Evolutionary conservation across 2,113 vertebrate species (phyloP).

Genomic region (Hippocampus zosterae): DNA sequence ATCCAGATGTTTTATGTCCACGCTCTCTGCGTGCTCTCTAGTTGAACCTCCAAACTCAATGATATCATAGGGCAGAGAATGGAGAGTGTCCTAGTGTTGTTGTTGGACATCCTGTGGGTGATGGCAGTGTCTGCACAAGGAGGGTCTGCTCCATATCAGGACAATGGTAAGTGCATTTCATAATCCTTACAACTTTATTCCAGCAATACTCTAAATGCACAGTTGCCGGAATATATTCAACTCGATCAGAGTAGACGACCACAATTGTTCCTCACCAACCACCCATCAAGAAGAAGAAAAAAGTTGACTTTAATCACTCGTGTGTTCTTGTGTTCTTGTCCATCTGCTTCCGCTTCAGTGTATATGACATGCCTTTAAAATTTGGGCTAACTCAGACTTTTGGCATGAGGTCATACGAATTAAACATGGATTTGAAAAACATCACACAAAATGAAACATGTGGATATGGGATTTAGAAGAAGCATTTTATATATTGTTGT

Average conservation of each 20-base stretch:
- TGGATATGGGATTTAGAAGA: not conserved
- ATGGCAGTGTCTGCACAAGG: constrained; percentile 34
- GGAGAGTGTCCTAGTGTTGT: constrained; percentile 39
- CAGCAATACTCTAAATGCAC: no score
- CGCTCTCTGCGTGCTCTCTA: constrained; percentile 30
- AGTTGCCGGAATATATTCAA: not conserved
- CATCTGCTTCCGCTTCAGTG: not conserved
- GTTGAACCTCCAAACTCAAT: not conserved
- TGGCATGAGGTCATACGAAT: not conserved
- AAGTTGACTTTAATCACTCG: not conserved
- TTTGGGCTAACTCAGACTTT: not conserved
- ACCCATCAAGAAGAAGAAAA: not conserved
- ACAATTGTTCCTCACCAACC: not conserved
- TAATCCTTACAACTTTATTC: not conserved
- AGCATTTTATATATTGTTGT: not conserved
- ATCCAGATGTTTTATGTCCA: constrained; percentile 72
- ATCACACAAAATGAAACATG: not conserved
- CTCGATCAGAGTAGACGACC: not conserved
- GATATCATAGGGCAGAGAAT: constrained; percentile 40
- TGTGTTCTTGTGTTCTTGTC: not conserved
- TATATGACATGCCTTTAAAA: not conserved
- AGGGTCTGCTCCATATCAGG: constrained; percentile 18
- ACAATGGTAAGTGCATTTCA: constrained; percentile 41
- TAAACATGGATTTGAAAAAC: not conserved
- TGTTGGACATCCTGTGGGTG: constrained; percentile 51